Evolutionary conservation across 2,888 invertebrate genomes (phyloP).

Genomic region (Spisula solida): DNA sequence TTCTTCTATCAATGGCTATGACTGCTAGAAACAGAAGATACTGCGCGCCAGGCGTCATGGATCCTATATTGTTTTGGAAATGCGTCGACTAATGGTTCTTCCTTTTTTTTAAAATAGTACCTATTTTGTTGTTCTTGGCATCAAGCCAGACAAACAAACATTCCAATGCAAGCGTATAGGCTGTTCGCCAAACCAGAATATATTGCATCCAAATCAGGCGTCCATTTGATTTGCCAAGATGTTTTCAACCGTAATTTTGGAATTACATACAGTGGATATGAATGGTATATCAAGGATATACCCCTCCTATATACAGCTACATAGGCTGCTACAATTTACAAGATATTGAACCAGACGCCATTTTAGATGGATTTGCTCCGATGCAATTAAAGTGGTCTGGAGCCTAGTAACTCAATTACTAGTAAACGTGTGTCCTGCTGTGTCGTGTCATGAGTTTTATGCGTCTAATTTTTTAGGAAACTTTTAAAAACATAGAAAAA

Average conservation of each 20-base stretch:
- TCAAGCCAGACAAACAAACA: not conserved
- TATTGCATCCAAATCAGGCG: not conserved
- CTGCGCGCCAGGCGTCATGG: not conserved
- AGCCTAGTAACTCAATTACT: too few relatives aligned
- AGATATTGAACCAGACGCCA: not conserved
- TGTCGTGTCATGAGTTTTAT: too few relatives aligned
- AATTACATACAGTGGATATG: not conserved
- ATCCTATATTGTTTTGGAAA: not conserved
- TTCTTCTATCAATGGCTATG: conserved; percentile 34
- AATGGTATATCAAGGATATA: not conserved
- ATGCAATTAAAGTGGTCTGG: not conserved
- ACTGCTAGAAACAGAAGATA: conserved; percentile 26
- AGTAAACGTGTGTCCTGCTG: too few relatives aligned
- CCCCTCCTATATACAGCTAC: too few relatives aligned
- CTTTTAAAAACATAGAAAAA: too few relatives aligned
- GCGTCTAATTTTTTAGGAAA: too few relatives aligned
- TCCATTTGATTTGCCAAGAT: conserved; percentile 17
- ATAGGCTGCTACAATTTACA: not conserved
- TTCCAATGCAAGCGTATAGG: not conserved
- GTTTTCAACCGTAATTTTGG: not conserved
- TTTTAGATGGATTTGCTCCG: not conserved
- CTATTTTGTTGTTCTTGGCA: not conserved
- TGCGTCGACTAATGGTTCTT: not conserved
- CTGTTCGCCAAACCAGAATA: not conserved
- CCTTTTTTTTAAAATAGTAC: not conserved